Evolutionary conservation across 2,888 invertebrate species (phyloP), one percentile per base, ranked within the genome.

Genomic region (Gibbula magus): DNA sequence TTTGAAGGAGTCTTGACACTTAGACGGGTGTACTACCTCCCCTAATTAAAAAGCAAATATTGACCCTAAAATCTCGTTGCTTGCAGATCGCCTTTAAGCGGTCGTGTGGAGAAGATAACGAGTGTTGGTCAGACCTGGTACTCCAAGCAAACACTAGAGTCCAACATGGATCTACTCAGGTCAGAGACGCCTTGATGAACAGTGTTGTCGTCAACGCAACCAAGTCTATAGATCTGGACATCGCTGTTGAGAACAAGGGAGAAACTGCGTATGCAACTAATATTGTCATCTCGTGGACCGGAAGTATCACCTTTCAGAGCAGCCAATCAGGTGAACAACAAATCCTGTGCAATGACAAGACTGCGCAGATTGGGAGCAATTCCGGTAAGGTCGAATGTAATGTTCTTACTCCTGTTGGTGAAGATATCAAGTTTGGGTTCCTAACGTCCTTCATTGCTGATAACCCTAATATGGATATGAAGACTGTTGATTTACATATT

Each of bases 51-150:
- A 8, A 1, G 45, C 10, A 13, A 8, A 1, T 45, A 4, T 1
- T 13, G 5, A 10, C 13, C 45, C 5, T 45, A 10, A 10, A 45
- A 5, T 1, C 5, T 7, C 35, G 3, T 35, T 35, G 2, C 18
- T 70, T 78, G 5, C 70, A 78, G 78, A 70, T 52, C 16, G 35
- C 32, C 13, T 78, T 78, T 16, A 51, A 78, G 53, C 66, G 45
- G 7, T n/a, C 22, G 0, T 78, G 78, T 78, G 70, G 78, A 13
- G 32, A 66, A 10, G 78, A 78, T 35, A 67, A 78, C 32, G n/a
- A 52, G 20, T 78, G 78, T 35, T 39, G 61, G 35, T 61, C 67
- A 0, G 53, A 78, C 52, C 70, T 78, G 18, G 32, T 18, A 10
- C 29, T 78, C 8, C 18, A 67, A 16, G 20, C 51, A 4, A 20